Percentiles rank a stretch among this genome's conserved stretches.
Conservation (phyloP, 1,140 invertebrate genomes). For the Lasioglossum baleicum region DNA sequence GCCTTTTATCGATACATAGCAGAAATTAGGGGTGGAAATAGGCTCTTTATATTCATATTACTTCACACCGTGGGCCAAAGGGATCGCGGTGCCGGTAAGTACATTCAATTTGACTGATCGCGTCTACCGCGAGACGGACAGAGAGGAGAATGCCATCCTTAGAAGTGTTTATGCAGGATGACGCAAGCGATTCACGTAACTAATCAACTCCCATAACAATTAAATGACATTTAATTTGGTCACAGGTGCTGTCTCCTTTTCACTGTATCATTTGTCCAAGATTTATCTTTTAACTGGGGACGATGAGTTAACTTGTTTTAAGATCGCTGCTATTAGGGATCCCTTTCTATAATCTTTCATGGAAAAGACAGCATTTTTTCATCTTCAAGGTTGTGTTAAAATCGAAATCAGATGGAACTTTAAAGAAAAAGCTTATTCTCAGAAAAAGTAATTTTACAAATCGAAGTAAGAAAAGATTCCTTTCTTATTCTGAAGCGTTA, state of each 20-base stretch:
- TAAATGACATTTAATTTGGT: too few relatives aligned
- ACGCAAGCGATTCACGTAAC: neutral
- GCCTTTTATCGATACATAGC: slow-evolving; percentile 55
- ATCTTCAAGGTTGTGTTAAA: too few relatives aligned
- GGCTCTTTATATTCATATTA: slow-evolving; percentile 64
- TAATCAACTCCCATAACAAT: too few relatives aligned
- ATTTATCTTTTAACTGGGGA: too few relatives aligned
- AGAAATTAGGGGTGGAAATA: slow-evolving; percentile 60
- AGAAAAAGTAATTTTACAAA: slow-evolving; percentile 28
- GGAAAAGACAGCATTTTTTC: too few relatives aligned
- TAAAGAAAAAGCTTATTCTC: neutral
- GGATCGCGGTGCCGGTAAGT: slow-evolving; percentile 25
- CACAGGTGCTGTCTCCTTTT: too few relatives aligned
- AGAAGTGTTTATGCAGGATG: slow-evolving; percentile 4
- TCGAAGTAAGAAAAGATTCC: slow-evolving; percentile 19
- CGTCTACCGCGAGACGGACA: slow-evolving; percentile 9
- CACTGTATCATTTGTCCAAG: too few relatives aligned
- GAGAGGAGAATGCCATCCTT: neutral
- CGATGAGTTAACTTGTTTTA: too few relatives aligned
- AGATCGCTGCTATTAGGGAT: too few relatives aligned
- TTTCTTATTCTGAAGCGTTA: slow-evolving; percentile 24
- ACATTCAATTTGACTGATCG: slow-evolving; percentile 55
- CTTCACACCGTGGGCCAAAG: neutral
- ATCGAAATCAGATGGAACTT: too few relatives aligned
- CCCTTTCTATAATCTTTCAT: too few relatives aligned